Evolutionary conservation across 2,797 vertebrate species (phyloP).

Genomic region (Alosa sapidissima): DNA sequence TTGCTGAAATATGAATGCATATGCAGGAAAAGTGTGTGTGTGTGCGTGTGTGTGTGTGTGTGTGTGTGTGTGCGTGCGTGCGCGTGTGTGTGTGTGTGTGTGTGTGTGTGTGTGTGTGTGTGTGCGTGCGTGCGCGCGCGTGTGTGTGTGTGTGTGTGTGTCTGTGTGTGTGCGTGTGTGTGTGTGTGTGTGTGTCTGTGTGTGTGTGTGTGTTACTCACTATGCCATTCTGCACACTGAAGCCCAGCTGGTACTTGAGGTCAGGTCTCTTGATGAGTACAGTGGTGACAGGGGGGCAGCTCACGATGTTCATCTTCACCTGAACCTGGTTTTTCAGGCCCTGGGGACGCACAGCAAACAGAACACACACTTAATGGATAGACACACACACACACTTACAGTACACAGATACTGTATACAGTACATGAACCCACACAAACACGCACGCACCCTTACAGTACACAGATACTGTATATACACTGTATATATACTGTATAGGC

Average conservation of each 20-base stretch:
- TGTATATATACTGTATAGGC: no score
- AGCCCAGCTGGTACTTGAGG: conserved; percentile 97
- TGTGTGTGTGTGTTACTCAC: conserved; percentile 72
- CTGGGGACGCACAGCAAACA: conserved; percentile 60
- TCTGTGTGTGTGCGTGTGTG: background rate
- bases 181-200: background rate
- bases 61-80: background rate
- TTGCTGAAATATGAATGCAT: no score
- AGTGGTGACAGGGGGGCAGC: conserved; percentile 96
- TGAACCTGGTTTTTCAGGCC: conserved; percentile 97
- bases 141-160: background rate
- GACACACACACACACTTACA: background rate
- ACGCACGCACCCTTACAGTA: no score
- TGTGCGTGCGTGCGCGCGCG: no score
- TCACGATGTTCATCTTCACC: conserved; percentile 98
- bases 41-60: background rate
- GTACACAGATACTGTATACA: background rate
- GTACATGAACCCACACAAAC: background rate
- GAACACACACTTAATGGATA: background rate
- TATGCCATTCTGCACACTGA: conserved; percentile 98
- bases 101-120: background rate
- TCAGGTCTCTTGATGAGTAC: conserved; percentile 99
- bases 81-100: background rate
- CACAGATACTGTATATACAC: no score
- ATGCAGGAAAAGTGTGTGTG: no score